phyloP scores from a whole-genome alignment of 2,888 invertebrate genomes.

The Drosophila histrio region DNA sequence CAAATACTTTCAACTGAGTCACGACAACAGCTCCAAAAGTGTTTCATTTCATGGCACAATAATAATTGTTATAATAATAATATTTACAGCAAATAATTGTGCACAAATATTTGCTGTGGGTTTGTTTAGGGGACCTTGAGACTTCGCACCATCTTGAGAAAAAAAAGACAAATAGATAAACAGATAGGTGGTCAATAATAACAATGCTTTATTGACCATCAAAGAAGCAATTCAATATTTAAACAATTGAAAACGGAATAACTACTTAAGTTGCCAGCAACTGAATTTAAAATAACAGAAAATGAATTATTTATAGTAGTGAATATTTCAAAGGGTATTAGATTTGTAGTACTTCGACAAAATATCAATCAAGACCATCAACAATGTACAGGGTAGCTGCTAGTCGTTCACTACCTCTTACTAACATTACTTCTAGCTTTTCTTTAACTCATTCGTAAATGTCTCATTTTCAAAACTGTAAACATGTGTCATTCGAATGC shows the following conservation, averaged over 20 bases:
- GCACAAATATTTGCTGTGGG: slow-evolving; percentile 48
- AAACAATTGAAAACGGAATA: slow-evolving; percentile 15
- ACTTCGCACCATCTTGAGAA: slow-evolving; percentile 13
- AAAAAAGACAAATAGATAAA: not conserved
- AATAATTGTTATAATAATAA: slow-evolving; percentile 49
- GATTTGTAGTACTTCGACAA: no score
- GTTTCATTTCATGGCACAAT: slow-evolving; percentile 58
- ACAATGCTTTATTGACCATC: slow-evolving; percentile 49
- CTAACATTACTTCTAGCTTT: not conserved
- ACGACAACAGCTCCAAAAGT: slow-evolving; percentile 21
- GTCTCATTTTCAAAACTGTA: slow-evolving; percentile 24
- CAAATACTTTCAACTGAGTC: slow-evolving; percentile 41
- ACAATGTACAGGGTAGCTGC: not conserved
- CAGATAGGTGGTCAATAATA: slow-evolving; percentile 47
- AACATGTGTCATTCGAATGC: slow-evolving; percentile 5
- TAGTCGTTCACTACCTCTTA: not conserved
- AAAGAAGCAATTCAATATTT: slow-evolving; percentile 26
- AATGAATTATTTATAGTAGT: no score
- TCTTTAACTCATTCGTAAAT: not conserved
- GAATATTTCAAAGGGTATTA: no score
- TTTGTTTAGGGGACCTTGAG: slow-evolving; percentile 16
- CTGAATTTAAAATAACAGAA: no score
- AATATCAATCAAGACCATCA: not conserved
- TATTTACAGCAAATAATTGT: slow-evolving; percentile 66
- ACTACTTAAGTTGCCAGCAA: not conserved